Evolutionary conservation across 2,797 vertebrate species (phyloP), one percentile per base, ranked within the genome.

Genomic region (Poecile montanus): DNA sequence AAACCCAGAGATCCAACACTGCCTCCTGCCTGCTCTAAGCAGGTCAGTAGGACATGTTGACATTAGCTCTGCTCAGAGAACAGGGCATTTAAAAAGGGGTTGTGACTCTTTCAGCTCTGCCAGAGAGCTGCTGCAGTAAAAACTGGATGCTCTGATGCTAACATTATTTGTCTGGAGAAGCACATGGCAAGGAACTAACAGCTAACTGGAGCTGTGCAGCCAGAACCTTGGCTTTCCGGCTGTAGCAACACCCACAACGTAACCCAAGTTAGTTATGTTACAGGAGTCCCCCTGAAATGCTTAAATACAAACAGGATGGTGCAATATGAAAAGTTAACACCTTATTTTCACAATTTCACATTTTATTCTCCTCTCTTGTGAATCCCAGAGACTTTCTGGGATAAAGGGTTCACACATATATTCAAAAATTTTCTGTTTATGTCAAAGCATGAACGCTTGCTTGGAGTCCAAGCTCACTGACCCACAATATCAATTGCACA

Each of bases 181-280:
- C 0, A 3, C 5, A 17, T 0, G 1, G 26, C 17, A 74, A 75
- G 38, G 38, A 75, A 30, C 14, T 62, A 61, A 53, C 22, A 62
- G 42, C 34, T 29, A 66, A 81, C 13, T 3, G 14, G 16, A 63
- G 42, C 4, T 40, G 18, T 10, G 13, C 18, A 65, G 51, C 13
- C 3, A 1, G 36, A 9, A 72, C 79, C 21, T 8, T 25, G 8
- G 51, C 16, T 86, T 72, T 26, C 11, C 47, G 79, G 58, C 32
- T 58, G 47, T 0, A 0, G 4, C 7, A n/a, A 66, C 44, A 67
- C 23, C 50, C 4, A 22, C 10, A 63, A 45, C 11, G 36, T 0
- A 3, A 38, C 10, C 8, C 6, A 20, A 26, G 27, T 42, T 13
- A 50, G 25, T 17, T 36, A 45, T 6, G 10, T 13, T 51, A 63